A percentile compares a stretch with the other conserved stretches of the same genome.
These are phyloP conservation scores for Philopedon plagiatum DNA, from an alignment of 2,888 invertebrate genomes.

Conservation along the genomic window DNA sequence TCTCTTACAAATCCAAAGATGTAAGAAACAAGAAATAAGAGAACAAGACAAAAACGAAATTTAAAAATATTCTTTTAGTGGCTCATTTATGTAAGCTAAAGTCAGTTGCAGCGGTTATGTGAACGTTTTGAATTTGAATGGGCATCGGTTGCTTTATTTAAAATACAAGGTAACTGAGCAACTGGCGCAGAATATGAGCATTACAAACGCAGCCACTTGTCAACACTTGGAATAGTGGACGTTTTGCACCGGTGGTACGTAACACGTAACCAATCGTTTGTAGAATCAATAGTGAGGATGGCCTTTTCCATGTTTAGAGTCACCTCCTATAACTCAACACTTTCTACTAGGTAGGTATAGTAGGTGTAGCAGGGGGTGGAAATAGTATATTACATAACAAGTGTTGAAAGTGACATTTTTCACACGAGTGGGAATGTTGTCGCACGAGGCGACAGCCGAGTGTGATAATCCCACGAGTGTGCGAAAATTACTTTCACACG, in stretches of 20 bases:
- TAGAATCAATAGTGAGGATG: too few relatives aligned
- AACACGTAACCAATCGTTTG: too few relatives aligned
- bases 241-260: slow-evolving; percentile 41
- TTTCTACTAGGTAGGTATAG: too few relatives aligned
- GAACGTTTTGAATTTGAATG: slow-evolving; percentile 45
- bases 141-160: slow-evolving; percentile 51
- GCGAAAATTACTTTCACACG: too few relatives aligned
- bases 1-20: not conserved
- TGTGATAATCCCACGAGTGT: too few relatives aligned
- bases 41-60: slow-evolving; percentile 6
- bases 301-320: too few relatives aligned
- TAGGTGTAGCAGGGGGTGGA: too few relatives aligned
- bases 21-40: slow-evolving; percentile 22
- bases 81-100: slow-evolving; percentile 44
- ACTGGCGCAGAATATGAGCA: slow-evolving; percentile 52
- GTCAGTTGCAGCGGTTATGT: slow-evolving; percentile 38
- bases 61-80: slow-evolving; percentile 33
- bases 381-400: too few relatives aligned
- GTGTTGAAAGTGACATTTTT: too few relatives aligned
- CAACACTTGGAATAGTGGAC: slow-evolving; percentile 9
- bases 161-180: slow-evolving; percentile 56
- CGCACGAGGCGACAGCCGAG: too few relatives aligned
- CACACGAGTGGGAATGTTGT: too few relatives aligned
- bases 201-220: slow-evolving; percentile 44
- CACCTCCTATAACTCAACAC: too few relatives aligned